A percentile compares a stretch with the other conserved stretches of the same genome.
phyloP scores from a whole-genome alignment of 2,888 invertebrate genomes.

The Coleophora deauratella region DNA sequence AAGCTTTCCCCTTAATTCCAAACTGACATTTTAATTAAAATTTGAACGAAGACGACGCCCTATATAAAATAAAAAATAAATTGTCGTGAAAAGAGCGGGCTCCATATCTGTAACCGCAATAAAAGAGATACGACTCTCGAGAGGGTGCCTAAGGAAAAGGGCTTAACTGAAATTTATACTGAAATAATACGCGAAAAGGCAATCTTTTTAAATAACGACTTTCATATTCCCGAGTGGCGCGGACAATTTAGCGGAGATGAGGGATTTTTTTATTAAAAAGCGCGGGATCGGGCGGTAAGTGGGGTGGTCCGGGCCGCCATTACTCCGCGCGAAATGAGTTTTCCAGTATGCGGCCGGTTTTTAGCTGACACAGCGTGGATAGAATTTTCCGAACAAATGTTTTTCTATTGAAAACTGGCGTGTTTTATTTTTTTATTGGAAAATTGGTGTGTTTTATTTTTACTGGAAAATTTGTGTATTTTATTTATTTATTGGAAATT shows the following conservation, averaged over 20 bases:
- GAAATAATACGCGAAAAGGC: slow-evolving; percentile 66
- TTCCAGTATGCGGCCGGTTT: slow-evolving; percentile 54
- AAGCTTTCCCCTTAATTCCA: slow-evolving; percentile 9
- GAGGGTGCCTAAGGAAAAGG: slow-evolving; percentile 36
- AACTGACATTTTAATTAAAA: slow-evolving; percentile 24
- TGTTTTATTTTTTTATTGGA: too few species aligned
- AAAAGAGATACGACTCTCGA: slow-evolving; percentile 47
- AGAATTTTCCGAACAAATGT: too few species aligned
- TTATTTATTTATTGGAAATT: too few species aligned
- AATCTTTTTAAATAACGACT: slow-evolving; percentile 71
- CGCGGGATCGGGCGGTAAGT: slow-evolving; percentile 34
- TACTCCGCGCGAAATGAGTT: slow-evolving; percentile 65
- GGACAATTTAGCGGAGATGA: slow-evolving; percentile 71
- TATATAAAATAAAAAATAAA: slow-evolving; percentile 45
- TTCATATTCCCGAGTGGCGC: slow-evolving; percentile 66
- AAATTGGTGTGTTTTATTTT: too few species aligned
- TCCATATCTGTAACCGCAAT: slow-evolving; percentile 31
- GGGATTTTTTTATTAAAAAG: slow-evolving; percentile 67
- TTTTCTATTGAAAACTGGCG: too few species aligned
- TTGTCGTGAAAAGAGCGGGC: slow-evolving; percentile 30
- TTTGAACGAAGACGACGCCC: slow-evolving; percentile 16
- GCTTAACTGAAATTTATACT: slow-evolving; percentile 68
- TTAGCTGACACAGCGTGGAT: too few species aligned
- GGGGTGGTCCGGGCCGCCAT: slow-evolving; percentile 41
- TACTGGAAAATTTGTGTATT: too few species aligned